Conservation (phyloP, 2,797 vertebrate species). For the Chrosomus eos region DNA sequence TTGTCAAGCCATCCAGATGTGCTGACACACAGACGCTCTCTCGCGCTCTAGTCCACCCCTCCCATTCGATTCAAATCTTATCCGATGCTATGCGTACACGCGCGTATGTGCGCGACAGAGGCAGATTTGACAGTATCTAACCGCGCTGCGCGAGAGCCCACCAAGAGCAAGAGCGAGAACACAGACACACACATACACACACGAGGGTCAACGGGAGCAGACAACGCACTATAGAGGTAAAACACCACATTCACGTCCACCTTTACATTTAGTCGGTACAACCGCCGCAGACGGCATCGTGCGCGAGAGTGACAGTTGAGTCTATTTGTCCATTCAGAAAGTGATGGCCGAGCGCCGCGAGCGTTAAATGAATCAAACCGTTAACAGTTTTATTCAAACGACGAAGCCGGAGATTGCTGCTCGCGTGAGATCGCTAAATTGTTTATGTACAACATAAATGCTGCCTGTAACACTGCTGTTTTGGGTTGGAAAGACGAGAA, state of each 20-base stretch:
- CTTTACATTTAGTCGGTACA: not conserved
- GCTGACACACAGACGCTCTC: constrained; percentile 34
- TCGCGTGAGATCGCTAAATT: not conserved
- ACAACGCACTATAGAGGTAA: constrained; percentile 46
- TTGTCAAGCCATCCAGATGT: constrained; percentile 18
- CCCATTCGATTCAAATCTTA: constrained; percentile 77
- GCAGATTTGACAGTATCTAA: constrained; percentile 64
- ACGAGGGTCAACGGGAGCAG: constrained; percentile 42
- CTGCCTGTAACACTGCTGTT: not conserved
- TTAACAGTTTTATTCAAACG: constrained; percentile 44
- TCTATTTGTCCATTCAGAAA: constrained; percentile 33
- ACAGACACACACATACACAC: constrained; percentile 9
- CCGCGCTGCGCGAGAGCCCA: constrained; percentile 62
- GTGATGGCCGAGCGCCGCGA: constrained; percentile 48
- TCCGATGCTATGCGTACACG: constrained; percentile 75
- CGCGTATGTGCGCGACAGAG: constrained; percentile 63
- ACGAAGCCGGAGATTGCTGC: not conserved
- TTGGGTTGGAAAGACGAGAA: constrained; percentile 12
- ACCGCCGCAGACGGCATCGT: constrained; percentile 5
- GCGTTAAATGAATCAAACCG: constrained; percentile 29
- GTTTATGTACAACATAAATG: not conserved
- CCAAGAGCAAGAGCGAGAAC: constrained; percentile 40
- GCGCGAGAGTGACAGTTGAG: constrained; percentile 20
- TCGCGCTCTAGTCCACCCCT: constrained; percentile 56
- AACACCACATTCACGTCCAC: not conserved